Base-by-base conservation (phyloP, 1,140 invertebrate species). In the Phocides pigmalion region DNA sequence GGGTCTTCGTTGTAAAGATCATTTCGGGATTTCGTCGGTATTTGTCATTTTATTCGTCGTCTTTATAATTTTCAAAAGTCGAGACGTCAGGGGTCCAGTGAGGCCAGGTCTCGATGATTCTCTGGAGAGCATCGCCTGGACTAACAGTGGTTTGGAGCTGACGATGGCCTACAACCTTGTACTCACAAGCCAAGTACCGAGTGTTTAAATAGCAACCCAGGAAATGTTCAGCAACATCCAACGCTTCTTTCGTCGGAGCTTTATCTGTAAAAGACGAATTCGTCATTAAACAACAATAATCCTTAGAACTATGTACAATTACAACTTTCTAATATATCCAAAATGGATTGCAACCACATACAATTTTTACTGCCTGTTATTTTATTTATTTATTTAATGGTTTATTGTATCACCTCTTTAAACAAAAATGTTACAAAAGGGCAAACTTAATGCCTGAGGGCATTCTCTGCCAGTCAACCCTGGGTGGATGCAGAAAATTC, bases 101-200 rank as follows among this genome's bases (percentile, higher is more conserved):
- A 8, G 90, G 81, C 94, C 94, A 95, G 2, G 62, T 92, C 67
- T 91, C 66, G 11, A 95, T 93, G n/a, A 91, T 80, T 37, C 87
- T 76, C 69, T 93, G 95, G 0, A 96, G 83, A 46, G 84, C 81
- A 19, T 90, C 72, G 4, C 95, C 95, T 3, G 95, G 95, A 81
- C 95, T 95, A 8, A 79, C 46, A 0, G 94, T 95, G 6, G 67
- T 53, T 1, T 70, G 81, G 0, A 95, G 89, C 82, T 95, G 95
- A 35, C 93, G 86, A 9, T 92, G 95, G 0, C 92, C 95, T 12
- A 95, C 78, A 1, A 96, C 71, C 16, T 86, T 92, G 64, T 95
- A 95, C 49, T 94, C 82, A 4, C 74, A 66, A 41, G 82, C 83
- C 8, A 95, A 70, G 66, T 93, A 90, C 37, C 91, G 92, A 39